Evolutionary conservation across 2,113 vertebrate species (phyloP), one percentile per base, ranked within the genome.

Genomic region (Clinocottus analis): DNA sequence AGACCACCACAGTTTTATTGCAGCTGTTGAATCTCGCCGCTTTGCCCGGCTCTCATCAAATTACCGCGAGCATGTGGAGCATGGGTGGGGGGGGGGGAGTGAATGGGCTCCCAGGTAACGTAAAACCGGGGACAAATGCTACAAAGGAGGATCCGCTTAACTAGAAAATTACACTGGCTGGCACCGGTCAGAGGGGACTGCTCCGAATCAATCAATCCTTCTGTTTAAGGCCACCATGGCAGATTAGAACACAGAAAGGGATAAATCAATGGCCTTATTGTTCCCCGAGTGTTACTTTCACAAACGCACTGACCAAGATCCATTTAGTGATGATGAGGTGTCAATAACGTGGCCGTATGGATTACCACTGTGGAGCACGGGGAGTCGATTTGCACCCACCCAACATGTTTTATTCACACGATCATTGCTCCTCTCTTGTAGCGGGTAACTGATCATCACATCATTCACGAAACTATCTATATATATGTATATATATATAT

Each of bases 211-310:
- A 91, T 93, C 93, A 90, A 89, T 91, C 89, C 93, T 86, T 94
- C 90, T 92, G 90, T 91, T 94, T 95, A 91, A 89, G 56, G 76
- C 81, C 87, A 90, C 92, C 94, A 90, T 91, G 90, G 91, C 85
- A 91, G 92, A 55, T 93, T 87, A 90, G 90, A 91, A 89, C 91
- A 85, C 95, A 94, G 95, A 86, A 93, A 94, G 90, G 89, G 93
- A 96, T 95, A 92, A 95, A 97, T 97, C 97, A 97, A 97, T 97
- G 95, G 92, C 58, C 62, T 91, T 94, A 96, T 94, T 95, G 90
- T 95, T 95, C 95, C 92, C 94, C 60, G 37, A 94, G 96, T 93
- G 90, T 94, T 94, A 94, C 95, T 93, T 94, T 94, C 94, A 94
- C 78, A 95, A 93, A 95, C 86, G 75, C 82, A 93, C 94, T 90